Percentiles rank a stretch among this genome's conserved stretches.
Evolutionary conservation across 1,140 invertebrate genomes (phyloP).

Genomic region (Heliconius melpomene): DNA sequence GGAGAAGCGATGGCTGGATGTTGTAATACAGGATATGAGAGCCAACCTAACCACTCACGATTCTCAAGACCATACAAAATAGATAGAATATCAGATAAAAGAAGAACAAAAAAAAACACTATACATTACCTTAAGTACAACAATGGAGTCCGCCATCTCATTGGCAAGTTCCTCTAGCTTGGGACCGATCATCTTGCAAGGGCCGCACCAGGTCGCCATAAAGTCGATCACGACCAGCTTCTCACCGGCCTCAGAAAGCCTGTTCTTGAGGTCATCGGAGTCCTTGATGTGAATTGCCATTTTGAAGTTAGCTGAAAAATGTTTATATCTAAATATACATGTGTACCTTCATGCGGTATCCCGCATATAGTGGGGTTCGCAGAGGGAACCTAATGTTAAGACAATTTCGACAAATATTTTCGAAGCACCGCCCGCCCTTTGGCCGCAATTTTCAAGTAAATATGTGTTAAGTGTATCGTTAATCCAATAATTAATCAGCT

Average conservation of each 20-base stretch:
- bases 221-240: conserved; percentile 96
- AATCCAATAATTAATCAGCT: too few relatives aligned
- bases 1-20: too few relatives aligned
- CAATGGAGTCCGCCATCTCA: conserved; percentile 79
- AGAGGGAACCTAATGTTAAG: not conserved
- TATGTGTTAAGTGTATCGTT: too few relatives aligned
- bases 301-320: conserved; percentile 42
- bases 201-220: conserved; percentile 93
- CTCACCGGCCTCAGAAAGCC: conserved; percentile 88
- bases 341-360: not conserved
- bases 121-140: conserved; percentile 81
- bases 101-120: not conserved
- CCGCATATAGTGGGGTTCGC: not conserved
- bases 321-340: too few relatives aligned
- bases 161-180: conserved; percentile 85
- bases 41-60: too few relatives aligned
- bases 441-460: too few relatives aligned
- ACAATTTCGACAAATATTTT: too few relatives aligned
- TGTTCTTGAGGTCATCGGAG: conserved; percentile 85
- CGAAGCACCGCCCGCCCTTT: too few relatives aligned
- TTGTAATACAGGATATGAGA: too few relatives aligned
- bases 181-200: conserved; percentile 96
- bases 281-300: conserved; percentile 79
- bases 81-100: too few relatives aligned
- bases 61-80: too few relatives aligned